Evolutionary conservation across 2,888 invertebrate species (phyloP), one percentile per base, ranked within the genome.

Genomic region (Cheilosia variabilis): DNA sequence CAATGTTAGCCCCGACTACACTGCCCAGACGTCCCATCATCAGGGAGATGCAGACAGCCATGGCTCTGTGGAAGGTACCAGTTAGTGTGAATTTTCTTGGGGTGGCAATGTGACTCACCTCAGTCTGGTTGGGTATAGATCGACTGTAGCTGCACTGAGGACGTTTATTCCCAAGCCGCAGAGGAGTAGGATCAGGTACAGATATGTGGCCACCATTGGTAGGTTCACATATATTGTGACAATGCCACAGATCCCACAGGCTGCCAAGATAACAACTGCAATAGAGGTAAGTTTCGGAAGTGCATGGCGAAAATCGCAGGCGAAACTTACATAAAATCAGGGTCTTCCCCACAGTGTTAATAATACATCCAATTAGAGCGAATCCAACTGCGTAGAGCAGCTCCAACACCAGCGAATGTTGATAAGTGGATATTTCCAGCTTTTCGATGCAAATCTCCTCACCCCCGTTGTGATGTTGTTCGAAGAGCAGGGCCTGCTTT

Each of bases 11-110:
- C 3, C 93, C 93, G 22, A 92, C 90, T 68, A 93, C 92, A 58
- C 93, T 93, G 0, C 93, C 93, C 41, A 90, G 79, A 34, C 93
- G 91, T 17, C 94, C 94, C 89, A 93, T 92, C 93, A 93, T 93
- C 3, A 93, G 88, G 0, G 93, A 93, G 73, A 94, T 92, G 43
- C 93, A 93, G 62, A 94, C 89, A 22, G 93, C 93, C 93, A 93
- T 93, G 19, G 92, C 94, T 87, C 93, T 91, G 68, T 4, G 22
- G 43, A 27, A 34, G 72, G 24, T 17, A 5, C 17, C n/a, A 17
- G 19, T 31, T 17, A 7, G 34, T 22, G 6, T 17, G 10, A 53
- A 34, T 13, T 17, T 27, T n/a, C 9, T 19, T 52, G 13, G 47
- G 10, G 13, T 3, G 47, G 27, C 9, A 5, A 63, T 3, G n/a